These are phyloP conservation scores for Betta splendens DNA, from an alignment of 2,797 vertebrate species.

Conservation along the genomic window DNA sequence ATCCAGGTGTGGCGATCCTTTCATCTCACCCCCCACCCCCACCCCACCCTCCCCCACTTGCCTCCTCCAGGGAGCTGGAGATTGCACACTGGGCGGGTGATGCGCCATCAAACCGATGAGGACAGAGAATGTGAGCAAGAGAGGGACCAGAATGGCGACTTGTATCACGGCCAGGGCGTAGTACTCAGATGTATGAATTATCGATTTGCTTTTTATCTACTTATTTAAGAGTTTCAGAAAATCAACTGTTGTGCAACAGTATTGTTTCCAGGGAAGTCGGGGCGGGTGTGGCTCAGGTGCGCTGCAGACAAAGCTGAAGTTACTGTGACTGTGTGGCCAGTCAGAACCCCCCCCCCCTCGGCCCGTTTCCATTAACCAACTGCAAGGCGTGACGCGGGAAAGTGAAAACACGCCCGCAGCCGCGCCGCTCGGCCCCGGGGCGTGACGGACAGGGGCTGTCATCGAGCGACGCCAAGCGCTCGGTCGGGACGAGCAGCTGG, in stretches of 20 bases:
- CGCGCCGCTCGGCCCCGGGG: constrained; percentile 56
- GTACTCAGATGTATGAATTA: no score
- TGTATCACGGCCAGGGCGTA: no score
- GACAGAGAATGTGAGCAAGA: constrained; percentile 1
- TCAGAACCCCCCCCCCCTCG: constrained; percentile 27
- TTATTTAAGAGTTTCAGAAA: no score
- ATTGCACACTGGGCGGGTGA: constrained; percentile 45
- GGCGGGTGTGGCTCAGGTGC: constrained; percentile 67
- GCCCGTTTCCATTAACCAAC: constrained; percentile 68
- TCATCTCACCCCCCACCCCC: no score
- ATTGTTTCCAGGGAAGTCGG: constrained; percentile 14
- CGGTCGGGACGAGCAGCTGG: constrained; percentile 50
- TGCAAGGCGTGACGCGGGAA: constrained; percentile 64
- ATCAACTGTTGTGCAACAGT: no score
- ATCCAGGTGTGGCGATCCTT: constrained; percentile 74
- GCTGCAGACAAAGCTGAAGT: constrained; percentile 65
- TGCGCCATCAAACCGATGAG: constrained; percentile 35
- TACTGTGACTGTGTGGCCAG: constrained; percentile 57
- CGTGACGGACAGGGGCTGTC: constrained; percentile 60
- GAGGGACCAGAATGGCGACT: not conserved
- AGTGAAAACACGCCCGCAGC: constrained; percentile 78
- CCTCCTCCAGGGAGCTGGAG: constrained; percentile 29
- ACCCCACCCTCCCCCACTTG: no score
- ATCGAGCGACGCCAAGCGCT: constrained; percentile 59
- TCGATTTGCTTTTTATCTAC: no score